These are phyloP conservation scores for Drosophila pegasa DNA, from an alignment of 2,888 invertebrate genomes.

Conservation along the genomic window DNA sequence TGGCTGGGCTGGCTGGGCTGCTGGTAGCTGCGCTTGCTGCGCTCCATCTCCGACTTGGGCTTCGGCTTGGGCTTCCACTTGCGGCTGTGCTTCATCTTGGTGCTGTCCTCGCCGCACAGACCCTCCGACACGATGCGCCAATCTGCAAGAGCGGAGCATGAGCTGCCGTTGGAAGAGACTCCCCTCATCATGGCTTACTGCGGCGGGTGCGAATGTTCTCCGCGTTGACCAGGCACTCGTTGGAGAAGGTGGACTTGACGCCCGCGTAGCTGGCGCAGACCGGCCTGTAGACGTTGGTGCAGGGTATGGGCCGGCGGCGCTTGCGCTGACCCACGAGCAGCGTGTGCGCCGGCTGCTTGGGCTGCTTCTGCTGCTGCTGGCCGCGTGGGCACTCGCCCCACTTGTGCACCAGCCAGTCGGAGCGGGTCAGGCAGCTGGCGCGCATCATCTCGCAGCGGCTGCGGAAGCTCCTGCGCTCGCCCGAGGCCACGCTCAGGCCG, in stretches of 20 bases:
- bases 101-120: slow-evolving; percentile 78
- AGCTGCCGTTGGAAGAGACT: not conserved
- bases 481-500: slow-evolving; percentile 51
- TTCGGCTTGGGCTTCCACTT: slow-evolving; percentile 51
- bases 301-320: slow-evolving; percentile 61
- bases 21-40: slow-evolving; percentile 58
- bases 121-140: slow-evolving; percentile 76
- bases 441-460: slow-evolving; percentile 72
- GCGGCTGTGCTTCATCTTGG: slow-evolving; percentile 63
- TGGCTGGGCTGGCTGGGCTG: slow-evolving; percentile 29
- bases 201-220: slow-evolving; percentile 73
- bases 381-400: slow-evolving; percentile 50
- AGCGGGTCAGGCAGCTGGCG: slow-evolving; percentile 52
- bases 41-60: slow-evolving; percentile 48
- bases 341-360: slow-evolving; percentile 27
- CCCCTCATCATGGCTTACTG: slow-evolving; percentile 40
- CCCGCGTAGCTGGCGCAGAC: slow-evolving; percentile 77
- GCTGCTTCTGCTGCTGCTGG: not conserved
- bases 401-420: slow-evolving; percentile 57
- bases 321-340: slow-evolving; percentile 39
- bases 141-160: slow-evolving; percentile 43
- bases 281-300: slow-evolving; percentile 72
- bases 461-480: slow-evolving; percentile 55
- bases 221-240: slow-evolving; percentile 77
- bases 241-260: slow-evolving; percentile 79